Evolutionary conservation across 2,113 vertebrate genomes (phyloP), one percentile per base, ranked within the genome.

Genomic region (Rana temporaria): DNA sequence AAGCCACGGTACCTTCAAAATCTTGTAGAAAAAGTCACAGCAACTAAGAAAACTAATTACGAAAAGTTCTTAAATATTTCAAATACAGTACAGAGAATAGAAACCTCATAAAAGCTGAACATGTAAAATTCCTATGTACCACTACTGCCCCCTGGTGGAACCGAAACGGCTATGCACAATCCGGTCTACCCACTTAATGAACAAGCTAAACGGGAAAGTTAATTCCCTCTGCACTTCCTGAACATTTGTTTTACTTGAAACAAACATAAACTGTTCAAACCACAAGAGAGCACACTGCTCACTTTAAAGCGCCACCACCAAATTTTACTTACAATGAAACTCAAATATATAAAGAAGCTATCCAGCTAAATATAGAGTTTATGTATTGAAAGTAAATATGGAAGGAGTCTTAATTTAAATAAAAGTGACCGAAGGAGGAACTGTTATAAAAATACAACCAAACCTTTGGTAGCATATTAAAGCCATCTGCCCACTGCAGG

Each of bases 131-230:
- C 22, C 19, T n/a, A 18, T 59, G 52, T 18, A 30, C 24, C 62
- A 56, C 59, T 82, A 18, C 62, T 74, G 71, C 80, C 80, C 70
- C 59, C 80, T 74, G 15, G 48, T 82, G 80, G 24, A 42, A 34
- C 0, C 17, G 3, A 6, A 1, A 7, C n/a, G 12, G 7, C 2
- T 38, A 63, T 48, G 8, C 22, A 66, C 64, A 48, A 48, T 48
- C 42, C 42, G 9, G 42, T 6, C 42, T 11, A 2, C 0, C 42
- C 2, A 2, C 42, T 12, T 48, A 8, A 12, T 48, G 42, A 48
- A 48, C 42, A 48, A 14, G 0, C 42, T 48, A 48, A 48, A 48
- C 8, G 14, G 9, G 42, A 48, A 48, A 11, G 42, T 48, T 48
- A 8, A 48, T 48, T 48, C 42, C 42, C 42, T 14, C 12, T 65